Evolutionary conservation across 2,797 vertebrate genomes (phyloP).

Genomic region (Melanotaenia nigrans): DNA sequence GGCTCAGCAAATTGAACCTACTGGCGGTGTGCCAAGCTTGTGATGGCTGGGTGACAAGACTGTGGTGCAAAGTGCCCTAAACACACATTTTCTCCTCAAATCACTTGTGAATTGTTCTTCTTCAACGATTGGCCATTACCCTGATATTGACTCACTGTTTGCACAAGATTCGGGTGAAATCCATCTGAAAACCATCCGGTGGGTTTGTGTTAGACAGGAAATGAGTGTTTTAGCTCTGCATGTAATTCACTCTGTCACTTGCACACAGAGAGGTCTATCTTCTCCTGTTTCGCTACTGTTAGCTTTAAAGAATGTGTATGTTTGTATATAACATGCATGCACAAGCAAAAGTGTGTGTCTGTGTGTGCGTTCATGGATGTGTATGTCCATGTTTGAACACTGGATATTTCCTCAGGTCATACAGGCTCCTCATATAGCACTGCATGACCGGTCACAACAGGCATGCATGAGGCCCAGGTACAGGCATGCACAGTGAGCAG

Average conservation of each 20-base stretch:
- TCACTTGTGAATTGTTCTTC: constrained; percentile 71
- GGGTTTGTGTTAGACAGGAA: constrained; percentile 66
- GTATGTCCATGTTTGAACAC: constrained; percentile 46
- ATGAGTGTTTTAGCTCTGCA: constrained; percentile 71
- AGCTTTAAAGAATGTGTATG: constrained; percentile 65
- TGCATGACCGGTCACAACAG: constrained; percentile 75
- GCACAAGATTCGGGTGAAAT: constrained; percentile 66
- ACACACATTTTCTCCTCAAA: constrained; percentile 71
- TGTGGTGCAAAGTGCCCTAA: constrained; percentile 65
- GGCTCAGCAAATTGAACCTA: constrained; percentile 52
- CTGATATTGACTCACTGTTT: constrained; percentile 76
- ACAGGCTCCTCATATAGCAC: constrained; percentile 57
- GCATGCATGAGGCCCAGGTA: constrained; percentile 70
- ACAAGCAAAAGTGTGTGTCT: constrained; percentile 32
- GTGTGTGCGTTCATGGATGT: constrained; percentile 30
- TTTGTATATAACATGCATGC: constrained; percentile 16
- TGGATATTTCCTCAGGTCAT: constrained; percentile 71
- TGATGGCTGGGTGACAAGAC: constrained; percentile 61
- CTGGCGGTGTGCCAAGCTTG: constrained; percentile 55
- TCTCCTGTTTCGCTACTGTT: constrained; percentile 75
- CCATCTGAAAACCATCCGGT: constrained; percentile 75
- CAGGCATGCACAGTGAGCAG: constrained; percentile 58
- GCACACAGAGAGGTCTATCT: constrained; percentile 70
- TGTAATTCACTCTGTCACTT: constrained; percentile 79
- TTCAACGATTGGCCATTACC: constrained; percentile 70